Evolutionary conservation across 2,113 vertebrate genomes (phyloP).

Genomic region (Brienomyrus brachyistius): DNA sequence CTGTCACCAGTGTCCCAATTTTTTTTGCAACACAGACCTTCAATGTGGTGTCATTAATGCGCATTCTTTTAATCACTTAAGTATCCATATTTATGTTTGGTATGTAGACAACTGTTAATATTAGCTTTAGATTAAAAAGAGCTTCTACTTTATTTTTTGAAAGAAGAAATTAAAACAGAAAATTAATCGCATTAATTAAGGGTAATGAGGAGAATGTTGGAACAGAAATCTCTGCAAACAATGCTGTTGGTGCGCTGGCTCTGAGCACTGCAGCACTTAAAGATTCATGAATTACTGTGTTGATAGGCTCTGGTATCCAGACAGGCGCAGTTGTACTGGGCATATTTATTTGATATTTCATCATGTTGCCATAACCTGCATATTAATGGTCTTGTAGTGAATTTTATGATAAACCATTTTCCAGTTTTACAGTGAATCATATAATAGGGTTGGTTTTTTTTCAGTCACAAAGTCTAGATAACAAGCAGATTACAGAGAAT

Average conservation of each 20-base stretch:
- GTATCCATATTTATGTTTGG: neutral
- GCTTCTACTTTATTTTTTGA: neutral
- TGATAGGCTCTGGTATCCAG: neutral
- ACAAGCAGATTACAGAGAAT: neutral
- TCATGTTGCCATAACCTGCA: neutral
- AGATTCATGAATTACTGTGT: neutral
- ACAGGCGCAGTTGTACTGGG: neutral
- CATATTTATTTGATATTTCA: neutral
- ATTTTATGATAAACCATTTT: neutral
- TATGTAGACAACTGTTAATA: neutral
- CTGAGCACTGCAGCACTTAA: neutral
- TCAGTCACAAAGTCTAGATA: neutral
- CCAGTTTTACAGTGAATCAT: neutral
- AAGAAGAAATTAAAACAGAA: neutral
- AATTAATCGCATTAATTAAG: neutral
- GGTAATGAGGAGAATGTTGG: neutral
- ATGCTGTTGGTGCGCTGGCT: neutral
- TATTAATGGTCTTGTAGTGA: neutral
- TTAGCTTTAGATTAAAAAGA: neutral
- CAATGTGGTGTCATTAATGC: neutral
- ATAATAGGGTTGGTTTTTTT: neutral
- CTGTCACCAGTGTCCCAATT: neutral
- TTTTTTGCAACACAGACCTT: neutral
- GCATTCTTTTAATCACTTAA: neutral
- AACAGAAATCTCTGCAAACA: neutral